Evolutionary conservation across 2,113 vertebrate genomes (phyloP).

Genomic region (Lepidothrix coronata): DNA sequence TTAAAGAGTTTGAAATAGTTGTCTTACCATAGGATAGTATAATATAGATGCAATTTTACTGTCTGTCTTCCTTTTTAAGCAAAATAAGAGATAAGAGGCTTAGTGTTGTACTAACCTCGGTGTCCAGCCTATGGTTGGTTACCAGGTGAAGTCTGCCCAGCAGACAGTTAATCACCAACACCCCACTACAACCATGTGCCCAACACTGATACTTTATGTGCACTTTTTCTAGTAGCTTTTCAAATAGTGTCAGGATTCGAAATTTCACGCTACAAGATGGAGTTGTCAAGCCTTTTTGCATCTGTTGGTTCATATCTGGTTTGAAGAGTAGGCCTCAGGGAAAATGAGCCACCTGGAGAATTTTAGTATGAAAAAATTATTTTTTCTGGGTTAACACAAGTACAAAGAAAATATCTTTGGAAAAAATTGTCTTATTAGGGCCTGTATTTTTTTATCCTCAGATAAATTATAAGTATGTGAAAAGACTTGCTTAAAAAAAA

Average conservation of each 20-base stretch:
- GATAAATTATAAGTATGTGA: not conserved
- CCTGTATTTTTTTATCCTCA: not conserved
- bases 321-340: not conserved
- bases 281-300: not conserved
- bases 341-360: not conserved
- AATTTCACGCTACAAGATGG: not conserved
- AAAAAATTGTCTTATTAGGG: not conserved
- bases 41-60: not conserved
- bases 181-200: fast-evolving
- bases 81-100: not conserved
- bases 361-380: not conserved
- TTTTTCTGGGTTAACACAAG: not conserved
- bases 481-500: not conserved
- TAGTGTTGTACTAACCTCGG: not conserved
- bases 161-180: not conserved
- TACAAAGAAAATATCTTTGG: not conserved
- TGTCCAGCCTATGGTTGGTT: not conserved
- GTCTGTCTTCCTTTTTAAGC: not conserved
- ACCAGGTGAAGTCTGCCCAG: not conserved
- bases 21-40: not conserved
- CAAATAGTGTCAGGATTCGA: not conserved
- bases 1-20: not conserved
- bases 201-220: not conserved
- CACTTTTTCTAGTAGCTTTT: not conserved
- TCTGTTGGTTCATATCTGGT: not conserved